Evolutionary conservation across 2,113 vertebrate species (phyloP), one percentile per base, ranked within the genome.

Genomic region (Scomber colias): DNA sequence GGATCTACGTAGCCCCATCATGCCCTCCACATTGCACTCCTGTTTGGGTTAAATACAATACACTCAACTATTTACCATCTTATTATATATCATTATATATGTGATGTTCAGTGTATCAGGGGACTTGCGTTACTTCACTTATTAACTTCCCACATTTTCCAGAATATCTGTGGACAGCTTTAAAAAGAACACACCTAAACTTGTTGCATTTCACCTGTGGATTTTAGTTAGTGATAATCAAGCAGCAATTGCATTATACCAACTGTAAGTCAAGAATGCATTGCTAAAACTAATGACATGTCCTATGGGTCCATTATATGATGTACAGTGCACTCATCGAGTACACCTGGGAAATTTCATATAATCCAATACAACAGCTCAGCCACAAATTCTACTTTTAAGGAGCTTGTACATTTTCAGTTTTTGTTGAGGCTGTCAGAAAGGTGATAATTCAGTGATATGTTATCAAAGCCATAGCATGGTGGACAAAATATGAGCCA

Each of bases 11-110:
- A 72, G 31, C 19, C 50, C 45, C 27, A 0, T 11, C 0, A 4
- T 35, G n/a, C 57, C 13, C 68, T 44, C 17, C 31, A 54, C 50
- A 57, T 6, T 9, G 57, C 0, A 65, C 11, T 72, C 2, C 51
- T 61, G 48, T 60, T 77, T 50, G 44, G 40, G 16, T 45, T 60
- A 46, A 77, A 4, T 70, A 40, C 55, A 27, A 40, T 0, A 63
- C 6, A 27, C 21, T 51, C 9, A 65, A 1, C 14, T 44, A 59
- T 4, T 19, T 48, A 55, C 24, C 31, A 35, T 55, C 6, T 11
- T 54, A 51, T 61, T 27, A 45, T 60, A 51, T 4, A 55, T 3
- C 0, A 0, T 24, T 62, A 46, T 50, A 11, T 16, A 27, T 45
- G 10, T 53, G 4, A 30, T 48, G 5, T 74, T 40, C n/a, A 30